These are phyloP conservation scores for Myotis brandtii DNA, from an alignment of 2,113 vertebrate species.

Conservation along the genomic window DNA sequence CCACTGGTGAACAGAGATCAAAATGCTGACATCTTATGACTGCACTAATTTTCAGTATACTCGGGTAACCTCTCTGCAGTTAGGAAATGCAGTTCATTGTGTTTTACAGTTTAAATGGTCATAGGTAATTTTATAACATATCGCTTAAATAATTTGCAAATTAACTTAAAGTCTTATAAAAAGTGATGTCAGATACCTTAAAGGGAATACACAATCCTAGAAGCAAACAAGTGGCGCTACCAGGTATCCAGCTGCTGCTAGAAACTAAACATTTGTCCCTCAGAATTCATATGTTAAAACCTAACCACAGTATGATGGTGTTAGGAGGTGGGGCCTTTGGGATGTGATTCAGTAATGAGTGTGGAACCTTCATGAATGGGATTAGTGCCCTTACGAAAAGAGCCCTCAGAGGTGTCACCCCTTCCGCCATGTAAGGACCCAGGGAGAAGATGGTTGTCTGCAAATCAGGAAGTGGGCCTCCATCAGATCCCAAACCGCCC, in stretches of 20 bases:
- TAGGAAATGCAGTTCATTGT: background rate
- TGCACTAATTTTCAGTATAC: conserved; percentile 35
- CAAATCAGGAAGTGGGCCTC: background rate
- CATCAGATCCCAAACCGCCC: background rate
- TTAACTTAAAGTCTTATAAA: background rate
- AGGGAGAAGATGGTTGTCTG: background rate
- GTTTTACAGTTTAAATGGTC: conserved; percentile 26
- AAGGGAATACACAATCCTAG: background rate
- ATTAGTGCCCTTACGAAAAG: background rate
- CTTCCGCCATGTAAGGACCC: no score
- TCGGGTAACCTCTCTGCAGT: background rate
- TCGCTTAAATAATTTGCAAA: background rate
- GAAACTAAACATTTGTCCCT: background rate
- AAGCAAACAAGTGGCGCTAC: background rate
- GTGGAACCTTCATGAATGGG: background rate
- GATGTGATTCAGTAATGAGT: background rate
- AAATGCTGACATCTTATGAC: conserved; percentile 50
- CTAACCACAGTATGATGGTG: background rate
- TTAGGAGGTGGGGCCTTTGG: background rate
- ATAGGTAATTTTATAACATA: background rate
- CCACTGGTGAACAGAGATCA: conserved; percentile 58
- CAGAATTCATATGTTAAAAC: background rate
- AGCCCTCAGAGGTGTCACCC: background rate
- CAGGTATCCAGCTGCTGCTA: background rate
- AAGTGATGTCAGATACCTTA: background rate